Evolutionary conservation across 92 coral and sea anemone genomes (phyloP).

Genomic region (Siderastrea siderea): DNA sequence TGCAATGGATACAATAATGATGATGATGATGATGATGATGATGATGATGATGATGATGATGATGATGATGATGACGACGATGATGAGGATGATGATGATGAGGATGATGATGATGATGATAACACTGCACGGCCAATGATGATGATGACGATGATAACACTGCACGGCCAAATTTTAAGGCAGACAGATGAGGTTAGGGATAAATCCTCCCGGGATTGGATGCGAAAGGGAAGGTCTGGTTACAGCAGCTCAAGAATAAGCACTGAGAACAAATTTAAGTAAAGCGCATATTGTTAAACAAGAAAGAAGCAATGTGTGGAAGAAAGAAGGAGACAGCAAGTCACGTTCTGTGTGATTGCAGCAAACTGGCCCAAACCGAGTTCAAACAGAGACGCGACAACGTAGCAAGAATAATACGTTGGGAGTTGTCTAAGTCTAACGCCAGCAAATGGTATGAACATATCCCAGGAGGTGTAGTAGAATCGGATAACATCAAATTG

Average conservation of each 20-base stretch:
- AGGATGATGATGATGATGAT: too few species aligned
- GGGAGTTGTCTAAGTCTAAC: conserved; percentile 29
- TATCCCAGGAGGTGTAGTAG: neutral
- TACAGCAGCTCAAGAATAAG: conserved; percentile 42
- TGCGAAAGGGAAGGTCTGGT: conserved; percentile 48
- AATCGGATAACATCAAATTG: too few species aligned
- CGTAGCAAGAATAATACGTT: conserved; percentile 57
- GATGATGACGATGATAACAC: neutral
- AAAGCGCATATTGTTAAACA: conserved; percentile 35
- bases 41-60: too few species aligned
- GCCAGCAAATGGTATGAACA: conserved; percentile 61
- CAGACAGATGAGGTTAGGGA: conserved; percentile 38
- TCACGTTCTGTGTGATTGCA: conserved; percentile 19
- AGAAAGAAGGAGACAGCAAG: conserved; percentile 44
- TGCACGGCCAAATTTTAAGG: conserved; percentile 42
- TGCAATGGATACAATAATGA: too few species aligned
- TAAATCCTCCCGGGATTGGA: conserved; percentile 27
- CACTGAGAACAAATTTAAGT: conserved; percentile 25
- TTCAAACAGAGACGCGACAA: conserved; percentile 52
- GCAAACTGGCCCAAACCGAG: conserved; percentile 55
- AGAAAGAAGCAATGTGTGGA: conserved; percentile 47
- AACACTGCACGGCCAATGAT: too few species aligned
- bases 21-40: too few species aligned
- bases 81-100: too few species aligned
- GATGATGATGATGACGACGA: too few species aligned